Percentiles rank a stretch among this genome's conserved stretches.
Conservation (phyloP, 2,888 invertebrate genomes). For the Trisateles emortualis region DNA sequence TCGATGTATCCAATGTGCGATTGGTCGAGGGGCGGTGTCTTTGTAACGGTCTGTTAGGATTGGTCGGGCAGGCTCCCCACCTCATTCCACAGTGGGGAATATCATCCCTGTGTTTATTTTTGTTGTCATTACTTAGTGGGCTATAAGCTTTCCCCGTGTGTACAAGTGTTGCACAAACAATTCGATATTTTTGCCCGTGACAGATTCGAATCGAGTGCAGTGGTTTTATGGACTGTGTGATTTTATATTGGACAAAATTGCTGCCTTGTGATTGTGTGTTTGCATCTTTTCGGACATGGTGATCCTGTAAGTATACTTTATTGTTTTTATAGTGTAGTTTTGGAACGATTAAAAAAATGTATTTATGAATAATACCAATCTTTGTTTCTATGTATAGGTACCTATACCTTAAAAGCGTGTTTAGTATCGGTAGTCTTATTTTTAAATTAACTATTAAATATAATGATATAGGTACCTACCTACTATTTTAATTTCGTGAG, state of each 20-base stretch:
- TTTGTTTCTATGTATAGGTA: no score
- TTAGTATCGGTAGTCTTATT: no score
- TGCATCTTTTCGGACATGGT: constrained; percentile 76
- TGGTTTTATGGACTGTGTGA: constrained; percentile 59
- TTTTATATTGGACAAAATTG: constrained; percentile 41
- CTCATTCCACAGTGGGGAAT: constrained; percentile 63
- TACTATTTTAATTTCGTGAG: no score
- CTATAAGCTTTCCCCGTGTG: constrained; percentile 73
- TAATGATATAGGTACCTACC: no score
- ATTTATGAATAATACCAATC: no score
- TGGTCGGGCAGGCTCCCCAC: constrained; percentile 65
- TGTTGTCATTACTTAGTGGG: constrained; percentile 80
- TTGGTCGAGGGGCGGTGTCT: constrained; percentile 75
- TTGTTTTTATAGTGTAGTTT: background rate
- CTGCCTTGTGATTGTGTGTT: constrained; percentile 62
- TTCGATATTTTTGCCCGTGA: constrained; percentile 28
- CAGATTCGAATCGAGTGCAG: constrained; percentile 31
- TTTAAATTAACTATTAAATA: no score
- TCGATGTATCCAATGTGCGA: constrained; percentile 40
- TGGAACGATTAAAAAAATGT: no score
- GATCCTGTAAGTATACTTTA: constrained; percentile 76
- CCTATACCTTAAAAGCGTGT: no score
- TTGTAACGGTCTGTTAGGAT: constrained; percentile 48
- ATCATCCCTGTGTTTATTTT: constrained; percentile 85
- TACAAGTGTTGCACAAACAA: constrained; percentile 54